Percentiles rank a stretch among this genome's conserved stretches.
Evolutionary conservation across 2,888 invertebrate species (phyloP).

Genomic region (Adineta ricciae): DNA sequence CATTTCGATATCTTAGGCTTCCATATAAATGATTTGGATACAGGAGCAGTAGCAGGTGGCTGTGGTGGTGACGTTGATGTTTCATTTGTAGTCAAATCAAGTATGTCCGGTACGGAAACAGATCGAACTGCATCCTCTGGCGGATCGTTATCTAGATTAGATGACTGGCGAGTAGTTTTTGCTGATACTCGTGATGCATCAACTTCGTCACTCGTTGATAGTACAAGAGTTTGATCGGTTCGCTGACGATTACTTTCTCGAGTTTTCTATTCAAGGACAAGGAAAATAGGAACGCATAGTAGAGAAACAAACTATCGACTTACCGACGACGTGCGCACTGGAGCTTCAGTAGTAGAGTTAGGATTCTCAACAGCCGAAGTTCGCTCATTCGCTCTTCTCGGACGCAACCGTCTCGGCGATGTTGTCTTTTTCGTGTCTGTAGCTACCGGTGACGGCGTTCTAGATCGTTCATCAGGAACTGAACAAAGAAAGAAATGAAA

Average conservation of each 20-base stretch:
- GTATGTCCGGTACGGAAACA: background rate
- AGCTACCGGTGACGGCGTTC: background rate
- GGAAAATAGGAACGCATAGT: background rate
- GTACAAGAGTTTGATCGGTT: background rate
- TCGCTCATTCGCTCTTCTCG: background rate
- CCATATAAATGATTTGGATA: slow-evolving; percentile 10
- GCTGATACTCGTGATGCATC: background rate
- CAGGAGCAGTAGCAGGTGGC: background rate
- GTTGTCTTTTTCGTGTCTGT: background rate
- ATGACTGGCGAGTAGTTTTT: background rate
- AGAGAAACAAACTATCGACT: background rate
- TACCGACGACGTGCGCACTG: background rate
- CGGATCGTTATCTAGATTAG: background rate
- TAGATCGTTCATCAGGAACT: background rate
- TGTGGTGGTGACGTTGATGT: background rate
- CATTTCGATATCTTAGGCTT: slow-evolving; percentile 15
- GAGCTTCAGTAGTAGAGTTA: background rate
- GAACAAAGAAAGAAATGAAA: background rate
- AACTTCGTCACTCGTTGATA: background rate
- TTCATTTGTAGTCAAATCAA: background rate
- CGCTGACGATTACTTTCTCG: background rate
- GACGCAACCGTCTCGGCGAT: slow-evolving; percentile 13
- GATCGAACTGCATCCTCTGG: background rate
- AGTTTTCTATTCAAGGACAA: background rate
- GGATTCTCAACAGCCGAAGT: background rate